Base-by-base conservation (phyloP, 2,797 vertebrate species). In the Ciconia nigra region DNA sequence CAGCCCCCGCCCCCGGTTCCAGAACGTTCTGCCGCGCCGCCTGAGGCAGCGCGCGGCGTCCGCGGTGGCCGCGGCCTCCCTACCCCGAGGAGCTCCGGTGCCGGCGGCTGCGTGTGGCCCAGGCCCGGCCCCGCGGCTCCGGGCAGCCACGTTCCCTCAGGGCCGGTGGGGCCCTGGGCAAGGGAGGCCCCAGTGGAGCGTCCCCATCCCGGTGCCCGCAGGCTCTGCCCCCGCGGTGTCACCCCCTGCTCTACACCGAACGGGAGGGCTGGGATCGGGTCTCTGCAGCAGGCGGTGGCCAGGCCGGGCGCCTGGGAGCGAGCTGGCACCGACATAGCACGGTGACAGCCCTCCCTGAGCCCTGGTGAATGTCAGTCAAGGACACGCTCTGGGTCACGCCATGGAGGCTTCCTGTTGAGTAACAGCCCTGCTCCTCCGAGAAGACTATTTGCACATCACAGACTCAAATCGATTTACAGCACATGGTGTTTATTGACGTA, bases 151-250 rank as follows among this genome's bases (percentile, higher is more conserved):
- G 3, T 62, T 25, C 29, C 35, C 42, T 55, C 58, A 21, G 58
- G 11, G 49, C 29, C 4, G 8, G 10, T 4, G 29, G 9, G 5
- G 58, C 20, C 9, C 39, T 10, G 22, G 39, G 61, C 9, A 33
- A 37, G 25, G 17, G 67, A 22, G 52, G 47, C n/a, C 2, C 26
- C 1, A 0, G 2, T 0, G 3, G 13, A 29, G 49, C n/a, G 3
- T 13, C 17, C 61, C 20, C 13, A 2, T n/a, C 41, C 39, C 1
- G 2, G 39, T 13, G 58, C 46, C 29, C 54, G 42, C 15, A 2
- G 5, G 41, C 52, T 41, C 11, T 9, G 0, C 2, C 37, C 5
- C 4, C 7, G 0, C 9, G 0, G 7, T 18, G 54, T 26, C 78
- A 22, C 9, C 25, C 14, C 12, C 52, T 8, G 51, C 0, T 1